A percentile compares a stretch with the other conserved stretches of the same genome.
Evolutionary conservation across 2,888 invertebrate species (phyloP).

Genomic region (Punctoribates punctum): DNA sequence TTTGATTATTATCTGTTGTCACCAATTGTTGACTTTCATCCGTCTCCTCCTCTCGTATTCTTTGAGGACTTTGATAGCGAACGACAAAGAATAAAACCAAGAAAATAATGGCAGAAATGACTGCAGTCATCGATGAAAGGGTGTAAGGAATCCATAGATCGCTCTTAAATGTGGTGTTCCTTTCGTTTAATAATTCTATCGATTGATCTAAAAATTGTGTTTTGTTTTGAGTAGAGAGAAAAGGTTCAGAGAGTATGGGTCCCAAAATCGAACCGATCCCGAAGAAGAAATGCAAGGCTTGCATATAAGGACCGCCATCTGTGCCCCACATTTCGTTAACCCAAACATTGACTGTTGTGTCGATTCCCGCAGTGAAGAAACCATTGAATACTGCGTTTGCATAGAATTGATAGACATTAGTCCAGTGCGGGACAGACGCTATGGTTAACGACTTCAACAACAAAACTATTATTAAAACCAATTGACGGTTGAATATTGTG

Average conservation of each 20-base stretch:
- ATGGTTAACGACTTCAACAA: conserved; percentile 37
- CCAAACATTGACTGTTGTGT: conserved; percentile 40
- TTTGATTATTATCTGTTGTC: background rate
- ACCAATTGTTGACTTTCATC: conserved; percentile 4
- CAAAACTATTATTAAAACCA: conserved; percentile 38
- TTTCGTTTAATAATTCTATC: too few species aligned
- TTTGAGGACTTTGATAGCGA: conserved; percentile 28
- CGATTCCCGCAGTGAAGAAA: conserved; percentile 40
- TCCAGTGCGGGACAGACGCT: conserved; percentile 39
- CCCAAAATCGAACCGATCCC: conserved; percentile 36
- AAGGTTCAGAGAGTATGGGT: conserved; percentile 39
- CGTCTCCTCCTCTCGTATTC: background rate
- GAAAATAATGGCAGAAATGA: conserved; percentile 22
- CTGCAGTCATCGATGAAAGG: conserved; percentile 31
- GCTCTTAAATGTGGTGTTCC: conserved; percentile 15
- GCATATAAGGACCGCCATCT: conserved; percentile 38
- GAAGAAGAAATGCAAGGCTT: conserved; percentile 42
- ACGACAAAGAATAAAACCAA: conserved; percentile 20
- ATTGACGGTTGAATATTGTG: conserved; percentile 39
- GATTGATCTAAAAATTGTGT: background rate
- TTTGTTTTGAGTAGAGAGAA: conserved; percentile 16
- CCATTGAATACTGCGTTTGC: conserved; percentile 41
- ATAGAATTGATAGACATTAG: conserved; percentile 37
- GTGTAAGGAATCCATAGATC: conserved; percentile 39
- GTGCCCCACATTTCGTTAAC: conserved; percentile 40